Evolutionary conservation across 2,888 invertebrate species (phyloP), one percentile per base, ranked within the genome.

Genomic region (Drosophila dives): DNA sequence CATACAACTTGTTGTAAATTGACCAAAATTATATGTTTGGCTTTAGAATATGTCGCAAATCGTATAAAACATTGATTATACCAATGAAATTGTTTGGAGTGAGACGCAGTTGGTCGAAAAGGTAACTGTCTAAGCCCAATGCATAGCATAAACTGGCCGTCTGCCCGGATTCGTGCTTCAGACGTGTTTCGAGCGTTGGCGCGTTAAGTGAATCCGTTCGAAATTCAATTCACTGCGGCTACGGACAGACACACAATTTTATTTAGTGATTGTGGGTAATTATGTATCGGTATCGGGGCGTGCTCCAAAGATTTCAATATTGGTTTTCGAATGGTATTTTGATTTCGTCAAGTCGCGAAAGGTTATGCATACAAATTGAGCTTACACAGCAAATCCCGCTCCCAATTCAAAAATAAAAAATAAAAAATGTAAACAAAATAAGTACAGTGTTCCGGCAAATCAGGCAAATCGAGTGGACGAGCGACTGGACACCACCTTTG

Each of bases 361-460:
- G 58, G 79, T 66, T 76, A 68, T 62, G 89, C 79, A 85, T 85
- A 89, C 79, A 65, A 85, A 85, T 88, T 61, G 60, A 63, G n/a
- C 36, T 15, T 15, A 49, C 58, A 56, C 55, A 51, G 23, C 23
- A 45, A 23, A 45, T 45, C 45, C 8, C 20, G 63, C 62, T 32
- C 63, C 45, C n/a, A 50, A 34, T 48, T 40, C 55, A 26, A 8
- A 11, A 1, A n/a, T n/a, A n/a, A 20, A 29, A 33, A 17, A 11
- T 1, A n/a, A 10, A 26, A 17, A 29, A 26, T 15, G 10, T n/a
- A 42, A n/a, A 40, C 0, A 11, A 12, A 45, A 23, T 15, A 8
- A 45, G 26, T 45, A 8, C 23, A 45, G 45, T 45, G 45, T 45
- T 45, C 23, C 23, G 23, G 23, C 45, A 20, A 38, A 36, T 17